Evolutionary conservation across 2,113 vertebrate genomes (phyloP), one percentile per base, ranked within the genome.

Genomic region (Phoenicopterus ruber): DNA sequence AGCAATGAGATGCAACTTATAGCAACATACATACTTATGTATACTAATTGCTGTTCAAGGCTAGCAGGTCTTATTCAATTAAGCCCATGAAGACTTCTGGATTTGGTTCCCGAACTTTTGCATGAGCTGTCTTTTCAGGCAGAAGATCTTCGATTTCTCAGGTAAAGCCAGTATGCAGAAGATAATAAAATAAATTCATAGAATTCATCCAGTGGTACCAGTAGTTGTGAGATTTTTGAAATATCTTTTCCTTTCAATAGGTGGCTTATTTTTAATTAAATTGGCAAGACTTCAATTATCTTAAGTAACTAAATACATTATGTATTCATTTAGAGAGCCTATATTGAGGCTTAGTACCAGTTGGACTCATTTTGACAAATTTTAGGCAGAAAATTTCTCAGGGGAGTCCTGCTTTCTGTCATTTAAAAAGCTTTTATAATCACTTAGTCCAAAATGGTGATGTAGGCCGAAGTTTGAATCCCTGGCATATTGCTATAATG

Each of bases 401-500:
- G 91, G 96, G 96, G 92, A 97, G 96, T 97, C 94, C 93, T 93
- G 94, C 96, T 97, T 97, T 97, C 92, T 97, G 77, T 97, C 96
- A 92, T 94, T 96, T 97, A 96, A 95, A 97, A 97, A 96, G 97
- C 97, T 97, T 97, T 97, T 97, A 94, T 97, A 97, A 97, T 97
- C 96, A 93, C 93, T 95, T 96, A 97, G 91, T 97, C 97, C 96
- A 93, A 98, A 98, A 97, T 95, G 96, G 93, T 88, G 94, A 98
- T 96, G 96, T 95, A 97, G 94, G 92, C 94, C 88, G 40, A 97
- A 96, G 90, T 98, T 97, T 98, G 96, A 98, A 98, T 98, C 97
- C 96, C 90, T 93, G 92, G 97, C 97, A 98, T 98, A 98, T 97
- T 98, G 96, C 96, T 98, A 95, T 98, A 98, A 97, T 97, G 94